Base-by-base conservation (phyloP, 2,888 invertebrate genomes). In the Ecdyonurus torrentis region DNA sequence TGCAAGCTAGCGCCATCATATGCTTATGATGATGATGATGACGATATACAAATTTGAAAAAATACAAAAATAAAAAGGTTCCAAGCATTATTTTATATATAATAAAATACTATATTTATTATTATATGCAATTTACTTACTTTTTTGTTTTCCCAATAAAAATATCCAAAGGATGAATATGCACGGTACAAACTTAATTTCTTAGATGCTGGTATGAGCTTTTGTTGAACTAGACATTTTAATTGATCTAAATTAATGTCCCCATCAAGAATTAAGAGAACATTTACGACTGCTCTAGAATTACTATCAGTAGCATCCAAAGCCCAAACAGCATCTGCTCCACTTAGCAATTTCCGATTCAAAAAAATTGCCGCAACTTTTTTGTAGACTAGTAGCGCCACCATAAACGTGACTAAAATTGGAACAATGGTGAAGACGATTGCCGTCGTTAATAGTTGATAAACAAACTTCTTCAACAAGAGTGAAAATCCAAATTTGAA, bases 321-420 rank as follows among this genome's bases (percentile, higher is more conserved):
- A 25, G 79, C 77, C 79, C 80, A 81, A 63, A 81, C 74, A 1
- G 77, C 75, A 67, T 82, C 81, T 7, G 77, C 75, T 58, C 81
- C 81, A 37, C 77, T 74, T 23, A 82, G 70, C 20, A 80, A 37
- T 5, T 37, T 37, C 7, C 37, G 37, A 37, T 37, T 37, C 37
- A 37, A 37, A 37, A 10, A 37, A 37, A 10, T 37, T 37, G 37
- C 37, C 15, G 37, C 37, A 10, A 37, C 5, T 37, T 37, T 37
- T 15, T 37, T 37, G 37, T 37, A 37, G 37, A 37, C 15, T 10
- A 15, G 7, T 15, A 37, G 15, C 37, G 37, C 15, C 37, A 37
- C 37, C 5, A 37, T 5, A 37, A 37, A 10, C 7, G 37, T 37
- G 37, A 15, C 37, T 10, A 37, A 10, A 37, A 37, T 10, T 37